Evolutionary conservation across 2,797 vertebrate genomes (phyloP).

Genomic region (Sebastes matsubarae): DNA sequence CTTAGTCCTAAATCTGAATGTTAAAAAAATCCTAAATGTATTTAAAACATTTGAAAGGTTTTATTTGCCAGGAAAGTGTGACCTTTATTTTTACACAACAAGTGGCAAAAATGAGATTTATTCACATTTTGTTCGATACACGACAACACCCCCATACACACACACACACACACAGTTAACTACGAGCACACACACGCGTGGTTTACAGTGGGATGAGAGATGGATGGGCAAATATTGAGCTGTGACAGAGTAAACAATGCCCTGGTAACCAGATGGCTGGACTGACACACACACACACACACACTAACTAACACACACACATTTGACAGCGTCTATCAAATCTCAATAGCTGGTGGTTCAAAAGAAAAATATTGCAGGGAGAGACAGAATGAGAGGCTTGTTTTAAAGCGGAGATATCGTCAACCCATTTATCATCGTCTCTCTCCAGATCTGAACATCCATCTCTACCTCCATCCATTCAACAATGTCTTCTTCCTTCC

Average conservation of each 20-base stretch:
- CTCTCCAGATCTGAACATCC: background rate
- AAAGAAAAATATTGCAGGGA: constrained; percentile 10
- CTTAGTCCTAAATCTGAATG: too few species aligned
- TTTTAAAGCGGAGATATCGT: background rate
- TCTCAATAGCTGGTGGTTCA: constrained; percentile 35
- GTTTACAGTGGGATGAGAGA: constrained; percentile 87
- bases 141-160: background rate
- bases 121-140: background rate
- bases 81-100: background rate
- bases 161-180: background rate
- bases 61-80: background rate
- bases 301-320: constrained; percentile 1
- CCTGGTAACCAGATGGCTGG: constrained; percentile 92
- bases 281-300: constrained; percentile 50
- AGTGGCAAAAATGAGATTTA: too few species aligned
- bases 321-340: constrained; percentile 35
- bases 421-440: constrained; percentile 14
- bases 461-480: background rate
- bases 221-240: constrained; percentile 94
- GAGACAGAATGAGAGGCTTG: constrained; percentile 75
- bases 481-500: background rate
- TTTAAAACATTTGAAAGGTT: background rate
- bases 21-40: background rate
- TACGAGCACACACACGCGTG: background rate
- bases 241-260: constrained; percentile 90